These are phyloP conservation scores for Campoplex capitator DNA, from an alignment of 2,888 invertebrate species.

Conservation along the genomic window DNA sequence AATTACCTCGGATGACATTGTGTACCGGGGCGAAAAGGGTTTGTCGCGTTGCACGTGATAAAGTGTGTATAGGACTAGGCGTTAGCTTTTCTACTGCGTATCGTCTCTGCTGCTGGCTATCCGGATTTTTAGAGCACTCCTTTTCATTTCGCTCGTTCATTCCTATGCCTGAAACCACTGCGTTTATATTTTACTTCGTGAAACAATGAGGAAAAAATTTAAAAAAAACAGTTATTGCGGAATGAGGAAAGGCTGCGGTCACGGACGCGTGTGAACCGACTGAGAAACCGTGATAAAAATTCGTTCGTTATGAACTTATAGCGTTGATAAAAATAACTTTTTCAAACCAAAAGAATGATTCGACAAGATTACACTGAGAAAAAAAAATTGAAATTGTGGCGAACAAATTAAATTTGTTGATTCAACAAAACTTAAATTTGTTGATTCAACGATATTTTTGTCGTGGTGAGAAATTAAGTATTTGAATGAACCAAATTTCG, in stretches of 20 bases:
- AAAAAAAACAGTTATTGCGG: neutral
- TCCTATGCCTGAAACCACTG: conserved; percentile 4
- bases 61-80: conserved; percentile 55
- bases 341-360: neutral
- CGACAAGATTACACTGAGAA: neutral
- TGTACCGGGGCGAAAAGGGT: conserved; percentile 56
- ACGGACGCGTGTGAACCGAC: too few relatives aligned
- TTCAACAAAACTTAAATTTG: too few relatives aligned
- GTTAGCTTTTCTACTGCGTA: conserved; percentile 56
- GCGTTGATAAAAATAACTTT: neutral
- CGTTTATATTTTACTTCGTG: neutral
- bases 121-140: conserved; percentile 57
- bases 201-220: too few relatives aligned
- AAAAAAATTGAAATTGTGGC: too few relatives aligned
- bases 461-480: too few relatives aligned
- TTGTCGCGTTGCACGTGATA: conserved; percentile 62
- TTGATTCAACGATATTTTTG: too few relatives aligned
- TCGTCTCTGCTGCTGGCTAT: conserved; percentile 37
- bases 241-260: neutral
- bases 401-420: too few relatives aligned
- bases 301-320: neutral
- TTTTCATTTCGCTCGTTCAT: conserved; percentile 61
- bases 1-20: conserved; percentile 72
- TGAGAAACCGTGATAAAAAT: neutral
- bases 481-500: too few relatives aligned